Conservation (phyloP, 2,888 invertebrate genomes). For the Danaus chrysippus region DNA sequence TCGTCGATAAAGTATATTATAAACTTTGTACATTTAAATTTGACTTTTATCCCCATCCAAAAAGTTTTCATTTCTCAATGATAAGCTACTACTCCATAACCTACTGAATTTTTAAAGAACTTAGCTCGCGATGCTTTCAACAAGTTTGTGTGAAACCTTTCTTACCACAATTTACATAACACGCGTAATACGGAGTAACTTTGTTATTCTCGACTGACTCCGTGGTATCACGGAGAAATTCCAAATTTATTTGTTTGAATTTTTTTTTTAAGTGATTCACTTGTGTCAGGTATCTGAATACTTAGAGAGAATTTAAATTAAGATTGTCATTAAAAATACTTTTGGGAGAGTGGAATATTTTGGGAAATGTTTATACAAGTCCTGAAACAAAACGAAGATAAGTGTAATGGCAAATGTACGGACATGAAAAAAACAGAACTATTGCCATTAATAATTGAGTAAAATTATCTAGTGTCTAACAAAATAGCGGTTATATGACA, state of each 20-base stretch:
- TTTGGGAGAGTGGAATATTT: no score
- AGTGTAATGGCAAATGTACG: no score
- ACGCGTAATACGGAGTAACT: slow-evolving; percentile 58
- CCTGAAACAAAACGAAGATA: no score
- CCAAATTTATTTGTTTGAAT: slow-evolving; percentile 27
- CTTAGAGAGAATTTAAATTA: neutral
- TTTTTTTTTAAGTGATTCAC: slow-evolving; percentile 16
- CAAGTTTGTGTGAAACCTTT: slow-evolving; percentile 44
- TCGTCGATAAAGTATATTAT: neutral
- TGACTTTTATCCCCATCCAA: slow-evolving; percentile 30
- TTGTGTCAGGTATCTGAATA: neutral
- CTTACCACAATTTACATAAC: slow-evolving; percentile 61
- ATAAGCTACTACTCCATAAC: slow-evolving; percentile 50
- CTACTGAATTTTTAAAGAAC: slow-evolving; percentile 64
- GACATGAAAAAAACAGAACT: no score
- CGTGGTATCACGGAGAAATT: slow-evolving; percentile 25
- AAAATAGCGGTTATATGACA: no score
- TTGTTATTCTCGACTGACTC: slow-evolving; percentile 34
- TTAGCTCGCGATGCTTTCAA: slow-evolving; percentile 55
- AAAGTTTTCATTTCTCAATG: slow-evolving; percentile 27
- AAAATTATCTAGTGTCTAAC: no score
- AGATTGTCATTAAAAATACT: neutral
- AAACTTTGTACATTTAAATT: slow-evolving; percentile 8
- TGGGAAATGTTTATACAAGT: no score
- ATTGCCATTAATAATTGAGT: no score